phyloP scores from a whole-genome alignment of 2,113 vertebrate genomes.

The Apodemus sylvaticus region DNA sequence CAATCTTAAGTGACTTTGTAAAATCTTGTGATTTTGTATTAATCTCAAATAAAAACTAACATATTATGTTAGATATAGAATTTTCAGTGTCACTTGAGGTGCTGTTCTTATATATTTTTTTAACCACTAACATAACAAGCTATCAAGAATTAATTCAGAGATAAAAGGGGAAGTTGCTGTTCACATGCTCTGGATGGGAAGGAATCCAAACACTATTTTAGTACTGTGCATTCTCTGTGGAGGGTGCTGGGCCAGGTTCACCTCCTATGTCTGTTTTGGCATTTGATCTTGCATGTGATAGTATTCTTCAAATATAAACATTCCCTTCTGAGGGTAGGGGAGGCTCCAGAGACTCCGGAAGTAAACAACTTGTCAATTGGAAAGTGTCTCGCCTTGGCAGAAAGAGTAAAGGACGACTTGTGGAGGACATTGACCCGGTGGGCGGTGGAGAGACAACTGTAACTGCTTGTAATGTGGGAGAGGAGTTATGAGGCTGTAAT shows the following conservation, averaged over 20 bases:
- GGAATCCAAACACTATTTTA: accelerated
- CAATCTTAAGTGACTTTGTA: not conserved
- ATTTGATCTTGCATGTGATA: not conserved
- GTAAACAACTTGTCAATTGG: not conserved
- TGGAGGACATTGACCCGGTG: not conserved
- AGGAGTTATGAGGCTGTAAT: not conserved
- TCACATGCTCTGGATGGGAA: not conserved
- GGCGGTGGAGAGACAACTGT: not conserved
- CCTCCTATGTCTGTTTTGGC: not conserved
- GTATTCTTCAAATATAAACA: not conserved
- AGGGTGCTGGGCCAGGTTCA: not conserved
- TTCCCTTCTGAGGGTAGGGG: not conserved
- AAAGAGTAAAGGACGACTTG: not conserved
- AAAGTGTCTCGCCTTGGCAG: not conserved
- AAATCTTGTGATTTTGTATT: not conserved
- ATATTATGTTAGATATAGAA: not conserved
- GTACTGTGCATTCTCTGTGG: not conserved
- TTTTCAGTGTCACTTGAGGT: not conserved
- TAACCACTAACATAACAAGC: not conserved
- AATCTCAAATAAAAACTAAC: not conserved
- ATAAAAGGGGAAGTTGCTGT: not conserved
- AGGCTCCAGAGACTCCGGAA: not conserved
- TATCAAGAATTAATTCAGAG: not conserved
- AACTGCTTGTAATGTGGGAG: not conserved
- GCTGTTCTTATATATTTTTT: too few relatives aligned